Evolutionary conservation across 2,113 vertebrate species (phyloP).

Genomic region (Herpailurus yagouaroundi): DNA sequence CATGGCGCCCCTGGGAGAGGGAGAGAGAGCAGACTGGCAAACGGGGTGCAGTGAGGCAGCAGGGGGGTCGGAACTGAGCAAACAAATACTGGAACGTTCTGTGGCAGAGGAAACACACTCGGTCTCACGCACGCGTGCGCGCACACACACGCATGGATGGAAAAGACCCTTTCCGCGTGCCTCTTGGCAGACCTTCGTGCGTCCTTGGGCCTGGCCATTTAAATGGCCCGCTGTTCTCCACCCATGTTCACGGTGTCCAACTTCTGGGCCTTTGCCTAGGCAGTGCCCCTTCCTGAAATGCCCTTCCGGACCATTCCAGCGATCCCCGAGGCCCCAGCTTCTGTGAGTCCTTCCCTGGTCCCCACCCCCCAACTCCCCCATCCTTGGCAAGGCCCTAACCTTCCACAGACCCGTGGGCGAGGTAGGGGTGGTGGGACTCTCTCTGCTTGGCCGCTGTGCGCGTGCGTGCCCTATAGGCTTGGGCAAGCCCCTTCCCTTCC

Average conservation of each 20-base stretch:
- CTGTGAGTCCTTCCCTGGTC: not conserved
- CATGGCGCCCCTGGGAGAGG: slow-evolving; percentile 57
- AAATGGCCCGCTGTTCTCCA: accelerated
- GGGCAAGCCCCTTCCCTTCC: not conserved
- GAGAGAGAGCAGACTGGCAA: slow-evolving; percentile 38
- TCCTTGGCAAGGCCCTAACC: too few relatives aligned
- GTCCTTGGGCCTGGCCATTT: not conserved
- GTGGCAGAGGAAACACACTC: not conserved
- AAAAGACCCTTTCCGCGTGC: not conserved
- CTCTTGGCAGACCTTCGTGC: not conserved
- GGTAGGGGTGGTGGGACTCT: accelerated
- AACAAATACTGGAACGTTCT: not conserved
- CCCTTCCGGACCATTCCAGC: not conserved
- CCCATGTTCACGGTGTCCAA: accelerated
- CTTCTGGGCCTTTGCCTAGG: not conserved
- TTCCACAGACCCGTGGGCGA: not conserved
- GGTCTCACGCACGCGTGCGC: accelerated
- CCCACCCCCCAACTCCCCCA: accelerated
- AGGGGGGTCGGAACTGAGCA: not conserved
- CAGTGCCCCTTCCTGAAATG: too few relatives aligned
- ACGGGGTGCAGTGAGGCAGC: not conserved
- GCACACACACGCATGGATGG: accelerated
- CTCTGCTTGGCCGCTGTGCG: not conserved
- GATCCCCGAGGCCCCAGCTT: accelerated
- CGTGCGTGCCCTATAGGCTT: accelerated